Evolutionary conservation across 2,888 invertebrate species (phyloP), one percentile per base, ranked within the genome.

Genomic region (Pherbina coryleti): DNA sequence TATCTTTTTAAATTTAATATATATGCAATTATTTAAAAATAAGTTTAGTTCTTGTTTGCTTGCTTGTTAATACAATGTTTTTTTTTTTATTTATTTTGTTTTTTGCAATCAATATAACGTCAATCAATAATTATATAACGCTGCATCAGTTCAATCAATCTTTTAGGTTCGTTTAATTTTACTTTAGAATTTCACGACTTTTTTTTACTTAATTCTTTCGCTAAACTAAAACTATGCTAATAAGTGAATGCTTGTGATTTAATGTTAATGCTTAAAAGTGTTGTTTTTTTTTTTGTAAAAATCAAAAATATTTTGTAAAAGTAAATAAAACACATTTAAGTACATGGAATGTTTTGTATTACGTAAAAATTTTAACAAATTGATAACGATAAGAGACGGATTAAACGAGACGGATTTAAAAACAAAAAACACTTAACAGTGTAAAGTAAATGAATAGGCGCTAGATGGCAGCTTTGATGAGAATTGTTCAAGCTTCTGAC

Each of bases 341-440:
- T 75, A 75, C 74, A 77, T 53, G 64, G 79, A 78, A 77, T 79
- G 62, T n/a, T 76, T 67, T 80, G 70, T 73, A 62, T 55, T 31
- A 75, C 60, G 79, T 78, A 72, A 77, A 78, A 66, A 37, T 66
- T 66, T 1, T 3, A 44, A 44, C 44, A 44, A 44, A 14, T 44
- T 0, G 11, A 44, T 11, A 14, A 44, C 11, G n/a, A 44, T 44
- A 14, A 11, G 44, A 14, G 44, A 44, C 44, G 37, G 37, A 7
- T 37, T 7, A 37, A 1, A 37, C 8, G 8, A 37, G 37, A 37
- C 37, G 37, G 37, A 7, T 37, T 37, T 7, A 37, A 37, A 7
- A 37, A 8, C 9, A 8, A 37, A 4, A 37, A 37, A 37, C 4
- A 37, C 5, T 37, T 37, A 5, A 37, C 4, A 31, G 31, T 31